Evolutionary conservation across 1,140 invertebrate genomes (phyloP).

Genomic region (Adoxophyes honmai): DNA sequence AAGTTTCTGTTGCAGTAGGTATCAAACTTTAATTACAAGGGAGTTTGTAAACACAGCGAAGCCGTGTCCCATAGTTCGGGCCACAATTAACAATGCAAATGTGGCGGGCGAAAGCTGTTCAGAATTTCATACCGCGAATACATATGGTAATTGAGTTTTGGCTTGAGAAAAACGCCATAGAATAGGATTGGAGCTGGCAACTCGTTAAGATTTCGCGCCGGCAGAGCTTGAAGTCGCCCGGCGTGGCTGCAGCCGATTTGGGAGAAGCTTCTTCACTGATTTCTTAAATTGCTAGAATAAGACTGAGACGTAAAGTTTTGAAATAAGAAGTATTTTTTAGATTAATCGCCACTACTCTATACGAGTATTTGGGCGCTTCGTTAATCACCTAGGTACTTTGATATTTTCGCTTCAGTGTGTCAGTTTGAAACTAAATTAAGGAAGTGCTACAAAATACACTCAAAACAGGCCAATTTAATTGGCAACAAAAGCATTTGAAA

Average conservation of each 20-base stretch:
- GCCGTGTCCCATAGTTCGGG: conserved; percentile 18
- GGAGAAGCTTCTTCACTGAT: neutral
- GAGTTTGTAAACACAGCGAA: conserved; percentile 5
- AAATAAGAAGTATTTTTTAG: too few relatives aligned
- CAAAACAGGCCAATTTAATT: too few relatives aligned
- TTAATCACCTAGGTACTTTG: too few relatives aligned
- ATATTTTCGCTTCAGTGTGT: too few relatives aligned
- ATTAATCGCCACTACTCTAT: too few relatives aligned
- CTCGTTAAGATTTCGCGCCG: conserved; percentile 39
- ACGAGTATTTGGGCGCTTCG: too few relatives aligned
- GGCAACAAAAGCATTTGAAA: too few relatives aligned
- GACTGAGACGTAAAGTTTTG: too few relatives aligned
- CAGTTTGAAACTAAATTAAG: too few relatives aligned
- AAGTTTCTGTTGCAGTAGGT: conserved; percentile 3
- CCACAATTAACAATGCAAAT: conserved; percentile 69
- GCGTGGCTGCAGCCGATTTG: neutral
- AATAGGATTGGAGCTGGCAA: conserved; percentile 31
- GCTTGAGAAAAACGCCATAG: conserved; percentile 47
- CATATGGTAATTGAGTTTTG: conserved; percentile 61
- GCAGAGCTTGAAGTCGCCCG: neutral
- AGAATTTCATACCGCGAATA: conserved; percentile 61
- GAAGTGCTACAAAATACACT: too few relatives aligned
- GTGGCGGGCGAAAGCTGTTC: conserved; percentile 41
- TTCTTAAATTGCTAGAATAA: neutral
- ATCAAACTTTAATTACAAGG: conserved; percentile 11